Evolutionary conservation across 2,113 vertebrate species (phyloP), one percentile per base, ranked within the genome.

Genomic region (Corythornis vintsioides): DNA sequence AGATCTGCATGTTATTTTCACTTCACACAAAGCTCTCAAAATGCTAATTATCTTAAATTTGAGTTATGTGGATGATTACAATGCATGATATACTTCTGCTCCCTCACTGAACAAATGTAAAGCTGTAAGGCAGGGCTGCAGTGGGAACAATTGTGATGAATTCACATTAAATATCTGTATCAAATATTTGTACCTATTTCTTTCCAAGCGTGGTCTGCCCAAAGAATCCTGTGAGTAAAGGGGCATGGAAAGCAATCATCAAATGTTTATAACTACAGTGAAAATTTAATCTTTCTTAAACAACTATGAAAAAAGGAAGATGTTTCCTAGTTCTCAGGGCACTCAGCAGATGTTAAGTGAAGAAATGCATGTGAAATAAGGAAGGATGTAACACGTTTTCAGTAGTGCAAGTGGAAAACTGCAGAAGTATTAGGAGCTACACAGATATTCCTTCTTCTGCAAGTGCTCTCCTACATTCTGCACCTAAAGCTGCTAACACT

Each of bases 1-100:
- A 86, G 67, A 88, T 63, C 17, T 84, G 57, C 24, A 94, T 93
- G 35, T 60, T 72, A 88, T 65, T 78, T 93, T 56, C 53, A 67
- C 45, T 93, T 90, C 88, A 81, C 92, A 80, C 10, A 92, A 81
- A 77, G 22, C 48, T 81, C 84, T 88, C 61, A 84, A 89, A 92
- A 85, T 70, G 90, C 40, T 76, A 69, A 89, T 89, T 76, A 61
- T 53, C 52, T 89, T 80, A 85, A 82, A 83, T 92, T 66, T 72
- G 40, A 78, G 19, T 75, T 94, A 70, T 48, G 33, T 66, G 52
- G n/a, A 91, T 71, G 8, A 82, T 93, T 66, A 89, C 43, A 47
- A 84, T 73, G 47, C 47, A 38, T 22, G 1, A 91, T 43, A 66
- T 33, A 71, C 9, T 72, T 78, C 61, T 85, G 71, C 21, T 81